phyloP scores from a whole-genome alignment of 2,113 vertebrate genomes.

The Crotophaga sulcirostris region DNA sequence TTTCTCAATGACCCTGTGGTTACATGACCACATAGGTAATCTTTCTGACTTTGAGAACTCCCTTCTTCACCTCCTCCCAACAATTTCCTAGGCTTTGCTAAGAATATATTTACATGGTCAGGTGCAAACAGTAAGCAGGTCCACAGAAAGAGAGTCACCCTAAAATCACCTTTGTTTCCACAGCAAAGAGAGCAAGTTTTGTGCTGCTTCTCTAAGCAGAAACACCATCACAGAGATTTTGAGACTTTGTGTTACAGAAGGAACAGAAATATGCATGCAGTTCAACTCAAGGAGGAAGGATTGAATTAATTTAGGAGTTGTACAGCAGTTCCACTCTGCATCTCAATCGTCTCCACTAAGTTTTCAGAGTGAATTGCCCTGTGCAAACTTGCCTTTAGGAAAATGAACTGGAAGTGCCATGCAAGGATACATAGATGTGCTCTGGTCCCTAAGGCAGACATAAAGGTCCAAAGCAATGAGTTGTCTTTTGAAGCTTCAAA shows the following conservation, averaged over 20 bases:
- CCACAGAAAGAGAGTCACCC: not conserved
- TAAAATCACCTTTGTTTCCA: not conserved
- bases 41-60: not conserved
- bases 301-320: fast-evolving
- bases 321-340: not conserved
- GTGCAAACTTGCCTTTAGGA: not conserved
- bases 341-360: fast-evolving
- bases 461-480: not conserved
- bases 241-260: not conserved
- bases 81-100: not conserved
- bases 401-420: not conserved
- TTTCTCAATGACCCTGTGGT: not conserved
- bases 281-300: not conserved
- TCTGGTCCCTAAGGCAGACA: not conserved
- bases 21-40: not conserved
- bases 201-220: not conserved
- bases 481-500: not conserved
- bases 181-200: not conserved
- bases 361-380: not conserved
- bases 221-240: too few relatives aligned
- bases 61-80: not conserved
- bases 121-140: not conserved
- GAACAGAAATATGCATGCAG: not conserved
- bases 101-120: not conserved
- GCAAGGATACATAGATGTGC: not conserved